phyloP scores from a whole-genome alignment of 2,113 vertebrate species.

The Hydrolagus affinis region DNA sequence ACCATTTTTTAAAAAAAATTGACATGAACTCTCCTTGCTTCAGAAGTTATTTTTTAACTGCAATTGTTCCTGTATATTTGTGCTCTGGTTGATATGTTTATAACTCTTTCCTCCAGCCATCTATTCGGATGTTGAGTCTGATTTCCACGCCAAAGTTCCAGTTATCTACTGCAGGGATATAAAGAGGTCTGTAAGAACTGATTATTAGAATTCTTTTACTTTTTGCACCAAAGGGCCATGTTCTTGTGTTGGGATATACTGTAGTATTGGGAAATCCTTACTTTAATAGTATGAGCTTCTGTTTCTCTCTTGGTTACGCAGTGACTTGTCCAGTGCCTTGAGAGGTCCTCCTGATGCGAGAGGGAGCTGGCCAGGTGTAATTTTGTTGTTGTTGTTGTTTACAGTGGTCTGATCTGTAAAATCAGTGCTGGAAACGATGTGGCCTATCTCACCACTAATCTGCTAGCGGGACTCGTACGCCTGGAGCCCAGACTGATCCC shows the following conservation, averaged over 20 bases:
- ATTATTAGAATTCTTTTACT: background rate
- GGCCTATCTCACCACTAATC: slow-evolving; percentile 91
- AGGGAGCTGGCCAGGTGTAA: no score
- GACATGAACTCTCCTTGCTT: background rate
- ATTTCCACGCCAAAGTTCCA: slow-evolving; percentile 98
- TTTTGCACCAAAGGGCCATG: background rate
- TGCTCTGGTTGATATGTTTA: background rate
- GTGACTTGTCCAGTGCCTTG: no score
- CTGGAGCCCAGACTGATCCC: slow-evolving; percentile 83
- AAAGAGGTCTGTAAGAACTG: slow-evolving; percentile 62
- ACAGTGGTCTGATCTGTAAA: slow-evolving; percentile 84
- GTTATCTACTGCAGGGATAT: slow-evolving; percentile 85
- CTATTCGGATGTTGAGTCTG: slow-evolving; percentile 87
- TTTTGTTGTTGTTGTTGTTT: slow-evolving; percentile 41
- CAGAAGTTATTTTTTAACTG: background rate
- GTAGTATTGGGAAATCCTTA: background rate
- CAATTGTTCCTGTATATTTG: background rate
- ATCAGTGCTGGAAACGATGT: slow-evolving; percentile 93
- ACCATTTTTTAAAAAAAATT: no score
- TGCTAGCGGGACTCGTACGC: slow-evolving; percentile 78
- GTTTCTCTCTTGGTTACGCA: background rate
- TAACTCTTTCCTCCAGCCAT: slow-evolving; percentile 54
- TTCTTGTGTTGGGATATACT: background rate
- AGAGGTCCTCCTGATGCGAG: background rate
- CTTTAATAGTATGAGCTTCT: background rate